Percentiles rank a stretch among this genome's conserved stretches.
Evolutionary conservation across 2,113 vertebrate species (phyloP).

Genomic region (Trichomycterus rosablanca): DNA sequence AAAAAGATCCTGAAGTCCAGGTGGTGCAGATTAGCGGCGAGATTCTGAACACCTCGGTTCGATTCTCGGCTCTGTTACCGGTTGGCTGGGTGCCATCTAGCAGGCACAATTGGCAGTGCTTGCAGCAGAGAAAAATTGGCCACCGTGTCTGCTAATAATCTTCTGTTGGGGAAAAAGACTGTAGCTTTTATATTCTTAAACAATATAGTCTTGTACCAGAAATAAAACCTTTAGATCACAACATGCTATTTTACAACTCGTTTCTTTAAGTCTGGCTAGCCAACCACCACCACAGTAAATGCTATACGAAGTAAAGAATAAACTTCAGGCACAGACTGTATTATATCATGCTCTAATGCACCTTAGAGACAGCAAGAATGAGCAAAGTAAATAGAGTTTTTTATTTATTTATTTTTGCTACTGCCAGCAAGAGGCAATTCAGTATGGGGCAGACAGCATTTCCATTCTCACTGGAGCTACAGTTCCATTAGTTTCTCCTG

Average conservation of each 20-base stretch:
- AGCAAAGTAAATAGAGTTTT: conserved; percentile 52
- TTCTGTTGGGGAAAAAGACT: too few species aligned
- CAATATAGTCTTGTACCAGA: conserved; percentile 37
- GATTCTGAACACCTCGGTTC: too few species aligned
- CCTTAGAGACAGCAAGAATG: conserved; percentile 40
- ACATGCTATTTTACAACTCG: conserved; percentile 40
- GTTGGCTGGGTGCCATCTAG: too few species aligned
- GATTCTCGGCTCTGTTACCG: too few species aligned
- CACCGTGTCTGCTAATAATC: too few species aligned
- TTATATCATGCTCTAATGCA: conserved; percentile 36
- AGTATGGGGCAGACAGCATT: background rate
- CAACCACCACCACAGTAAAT: conserved; percentile 42
- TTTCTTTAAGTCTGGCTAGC: too few species aligned
- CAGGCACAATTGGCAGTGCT: too few species aligned
- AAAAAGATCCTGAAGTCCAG: too few species aligned
- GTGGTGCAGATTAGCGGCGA: too few species aligned
- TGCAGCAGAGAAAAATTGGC: too few species aligned
- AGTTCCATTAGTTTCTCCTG: too few species aligned
- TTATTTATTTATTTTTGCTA: conserved; percentile 48
- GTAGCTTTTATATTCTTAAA: too few species aligned
- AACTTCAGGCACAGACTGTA: conserved; percentile 43
- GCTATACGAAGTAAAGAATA: conserved; percentile 49
- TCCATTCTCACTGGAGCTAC: background rate
- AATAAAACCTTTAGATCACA: conserved; percentile 28
- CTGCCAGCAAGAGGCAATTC: conserved; percentile 13